Percentiles rank a stretch among this genome's conserved stretches.
Evolutionary conservation across 2,797 vertebrate species (phyloP).

Genomic region (Sternarchorhynchus goeldii): DNA sequence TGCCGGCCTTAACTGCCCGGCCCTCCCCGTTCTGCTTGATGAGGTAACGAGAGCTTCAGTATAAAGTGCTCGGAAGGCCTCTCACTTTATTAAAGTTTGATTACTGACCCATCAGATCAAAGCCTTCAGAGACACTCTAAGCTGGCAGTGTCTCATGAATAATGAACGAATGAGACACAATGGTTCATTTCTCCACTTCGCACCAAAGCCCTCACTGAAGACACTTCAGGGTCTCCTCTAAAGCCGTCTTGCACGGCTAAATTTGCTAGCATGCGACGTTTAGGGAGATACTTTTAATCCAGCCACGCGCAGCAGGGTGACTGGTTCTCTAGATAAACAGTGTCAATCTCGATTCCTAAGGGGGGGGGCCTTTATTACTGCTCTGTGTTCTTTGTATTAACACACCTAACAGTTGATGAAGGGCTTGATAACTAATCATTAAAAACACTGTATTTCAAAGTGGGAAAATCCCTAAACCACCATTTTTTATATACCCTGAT

Average conservation of each 20-base stretch:
- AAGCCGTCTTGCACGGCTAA: background rate
- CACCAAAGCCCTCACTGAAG: background rate
- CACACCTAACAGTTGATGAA: too few species aligned
- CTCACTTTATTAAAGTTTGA: slow-evolving; percentile 55
- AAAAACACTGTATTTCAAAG: too few species aligned
- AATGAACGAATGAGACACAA: slow-evolving; percentile 49
- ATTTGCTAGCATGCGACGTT: background rate
- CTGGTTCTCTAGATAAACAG: background rate
- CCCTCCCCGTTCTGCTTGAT: background rate
- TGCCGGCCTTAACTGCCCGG: background rate
- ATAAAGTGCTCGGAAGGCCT: slow-evolving; percentile 41
- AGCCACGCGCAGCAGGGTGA: too few species aligned
- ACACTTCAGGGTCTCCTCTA: slow-evolving; percentile 13
- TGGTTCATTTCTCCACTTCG: slow-evolving; percentile 30
- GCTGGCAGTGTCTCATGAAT: slow-evolving; percentile 50
- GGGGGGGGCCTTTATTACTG: background rate
- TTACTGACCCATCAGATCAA: slow-evolving; percentile 49
- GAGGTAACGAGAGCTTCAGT: slow-evolving; percentile 30
- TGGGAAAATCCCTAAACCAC: too few species aligned
- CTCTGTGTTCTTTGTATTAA: background rate
- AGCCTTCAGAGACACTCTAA: slow-evolving; percentile 37
- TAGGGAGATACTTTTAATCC: background rate
- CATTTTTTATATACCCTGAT: too few species aligned
- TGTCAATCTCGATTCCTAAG: background rate
- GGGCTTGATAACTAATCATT: too few species aligned